Percentiles rank a stretch among this genome's conserved stretches.
Conservation (phyloP, 2,797 vertebrate genomes). For the Gallirallus australis region DNA sequence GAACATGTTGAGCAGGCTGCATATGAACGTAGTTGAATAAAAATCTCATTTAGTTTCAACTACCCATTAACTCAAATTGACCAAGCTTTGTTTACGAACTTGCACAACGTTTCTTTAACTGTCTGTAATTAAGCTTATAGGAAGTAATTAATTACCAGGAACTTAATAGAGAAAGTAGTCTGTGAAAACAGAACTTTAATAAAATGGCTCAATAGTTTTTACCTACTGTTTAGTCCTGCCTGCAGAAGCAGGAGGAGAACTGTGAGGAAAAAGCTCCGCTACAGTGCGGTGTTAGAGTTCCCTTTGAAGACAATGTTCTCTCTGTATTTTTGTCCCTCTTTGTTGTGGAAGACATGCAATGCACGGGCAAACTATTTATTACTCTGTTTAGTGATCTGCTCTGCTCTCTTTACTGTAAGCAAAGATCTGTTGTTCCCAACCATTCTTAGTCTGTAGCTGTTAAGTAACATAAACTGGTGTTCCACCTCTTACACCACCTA, state of each 20-base stretch:
- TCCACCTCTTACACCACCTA: not conserved
- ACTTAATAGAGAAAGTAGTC: constrained; percentile 17
- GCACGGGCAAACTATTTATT: not conserved
- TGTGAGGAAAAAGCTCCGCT: not conserved
- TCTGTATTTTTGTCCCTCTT: not conserved
- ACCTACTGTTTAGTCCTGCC: not conserved
- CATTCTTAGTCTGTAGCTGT: not conserved
- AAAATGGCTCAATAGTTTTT: not conserved
- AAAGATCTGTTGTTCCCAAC: not conserved
- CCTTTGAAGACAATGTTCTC: not conserved
- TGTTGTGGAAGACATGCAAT: not conserved
- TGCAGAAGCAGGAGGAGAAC: not conserved
- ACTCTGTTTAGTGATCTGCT: not conserved
- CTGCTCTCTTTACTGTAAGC: not conserved
- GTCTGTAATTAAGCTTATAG: not conserved
- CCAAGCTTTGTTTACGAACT: constrained; percentile 14
- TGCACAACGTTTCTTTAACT: not conserved
- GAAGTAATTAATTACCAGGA: not conserved
- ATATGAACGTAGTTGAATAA: not conserved
- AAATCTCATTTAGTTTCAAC: not conserved
- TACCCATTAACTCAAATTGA: not conserved
- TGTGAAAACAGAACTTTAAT: not conserved
- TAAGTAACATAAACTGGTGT: not conserved
- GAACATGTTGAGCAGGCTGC: not conserved
- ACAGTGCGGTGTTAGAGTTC: not conserved